Evolutionary conservation across 2,888 invertebrate species (phyloP), one percentile per base, ranked within the genome.

Genomic region (Drosophila incognita): DNA sequence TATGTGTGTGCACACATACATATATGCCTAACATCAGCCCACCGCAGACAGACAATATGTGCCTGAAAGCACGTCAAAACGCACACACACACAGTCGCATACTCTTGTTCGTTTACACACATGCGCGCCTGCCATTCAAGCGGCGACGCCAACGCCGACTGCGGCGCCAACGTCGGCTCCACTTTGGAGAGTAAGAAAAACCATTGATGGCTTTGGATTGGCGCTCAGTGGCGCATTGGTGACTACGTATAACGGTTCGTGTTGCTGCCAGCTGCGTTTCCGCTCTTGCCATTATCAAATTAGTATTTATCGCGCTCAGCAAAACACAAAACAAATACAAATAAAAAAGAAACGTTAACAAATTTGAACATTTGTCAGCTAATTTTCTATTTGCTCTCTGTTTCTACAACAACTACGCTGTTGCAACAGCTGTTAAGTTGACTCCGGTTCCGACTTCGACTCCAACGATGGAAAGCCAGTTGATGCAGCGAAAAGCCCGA

Each of bases 381-480:
- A 64, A 78, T 48, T 61, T 42, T n/a, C 24, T 36, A 15, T 38
- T 18, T 49, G 13, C 52, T 21, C 18, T 53, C 27, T 40, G 13
- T 10, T 40, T 24, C 2, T 18, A 0, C 18, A 4, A 18, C 38
- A 38, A 38, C 38, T n/a, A 60, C 61, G 40, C 40, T 64, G 58
- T 57, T 66, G 59, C 64, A 64, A 65, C 59, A 78, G 59, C 48
- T 29, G 53, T 49, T 31, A 69, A 60, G 60, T 42, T 60, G 56
- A 68, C 61, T 56, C 48, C 74, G 11, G 21, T 21, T 46, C 15
- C 46, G 24, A 24, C 21, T 15, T 46, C 58, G 59, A 66, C 61
- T 49, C 46, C 73, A 46, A 88, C 73, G 42, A 95, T 95, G 95
- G 95, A 94, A 94, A 65, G 93, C 93, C 84, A 94, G 94, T 91